These are phyloP conservation scores for Hoplostethus mediterraneus DNA, from an alignment of 2,797 vertebrate species.

Conservation along the genomic window DNA sequence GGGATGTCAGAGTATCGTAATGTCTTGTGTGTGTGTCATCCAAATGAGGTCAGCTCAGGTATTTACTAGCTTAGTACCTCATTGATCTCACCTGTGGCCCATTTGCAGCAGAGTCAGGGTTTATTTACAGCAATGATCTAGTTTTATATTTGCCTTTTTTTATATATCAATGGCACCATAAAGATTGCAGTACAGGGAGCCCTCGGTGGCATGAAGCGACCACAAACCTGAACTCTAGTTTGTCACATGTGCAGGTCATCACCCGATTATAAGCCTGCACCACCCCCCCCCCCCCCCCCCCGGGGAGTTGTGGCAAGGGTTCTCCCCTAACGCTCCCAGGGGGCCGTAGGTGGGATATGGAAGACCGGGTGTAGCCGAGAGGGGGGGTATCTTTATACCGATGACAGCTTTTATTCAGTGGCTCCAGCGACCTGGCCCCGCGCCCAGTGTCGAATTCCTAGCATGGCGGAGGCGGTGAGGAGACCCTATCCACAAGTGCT, in stretches of 20 bases:
- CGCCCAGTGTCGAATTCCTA: slow-evolving; percentile 69
- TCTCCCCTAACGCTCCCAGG: slow-evolving; percentile 41
- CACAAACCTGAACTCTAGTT: slow-evolving; percentile 28
- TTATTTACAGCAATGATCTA: slow-evolving; percentile 6
- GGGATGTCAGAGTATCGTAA: too few relatives aligned
- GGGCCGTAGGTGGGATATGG: slow-evolving; percentile 41
- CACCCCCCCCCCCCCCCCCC: too few relatives aligned
- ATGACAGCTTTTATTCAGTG: slow-evolving; percentile 78
- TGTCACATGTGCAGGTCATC: slow-evolving; percentile 47
- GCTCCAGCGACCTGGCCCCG: slow-evolving; percentile 47
- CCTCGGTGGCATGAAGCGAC: slow-evolving; percentile 23
- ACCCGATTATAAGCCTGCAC: slow-evolving; percentile 21
- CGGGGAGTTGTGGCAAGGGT: slow-evolving; percentile 15
- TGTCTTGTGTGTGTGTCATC: too few relatives aligned
- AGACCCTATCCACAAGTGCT: slow-evolving; percentile 64
- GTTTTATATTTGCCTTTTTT: slow-evolving; percentile 27
- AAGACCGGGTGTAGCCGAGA: slow-evolving; percentile 39
- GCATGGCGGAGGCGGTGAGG: slow-evolving; percentile 63
- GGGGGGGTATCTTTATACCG: slow-evolving; percentile 64
- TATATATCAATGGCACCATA: slow-evolving; percentile 8
- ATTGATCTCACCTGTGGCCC: background rate
- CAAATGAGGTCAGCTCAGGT: too few relatives aligned
- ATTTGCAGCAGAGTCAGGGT: slow-evolving; percentile 6
- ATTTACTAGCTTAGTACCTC: too few relatives aligned
- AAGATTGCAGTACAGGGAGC: slow-evolving; percentile 12